Conservation (phyloP, 2,113 vertebrate species). For the Tenrec ecaudatus region DNA sequence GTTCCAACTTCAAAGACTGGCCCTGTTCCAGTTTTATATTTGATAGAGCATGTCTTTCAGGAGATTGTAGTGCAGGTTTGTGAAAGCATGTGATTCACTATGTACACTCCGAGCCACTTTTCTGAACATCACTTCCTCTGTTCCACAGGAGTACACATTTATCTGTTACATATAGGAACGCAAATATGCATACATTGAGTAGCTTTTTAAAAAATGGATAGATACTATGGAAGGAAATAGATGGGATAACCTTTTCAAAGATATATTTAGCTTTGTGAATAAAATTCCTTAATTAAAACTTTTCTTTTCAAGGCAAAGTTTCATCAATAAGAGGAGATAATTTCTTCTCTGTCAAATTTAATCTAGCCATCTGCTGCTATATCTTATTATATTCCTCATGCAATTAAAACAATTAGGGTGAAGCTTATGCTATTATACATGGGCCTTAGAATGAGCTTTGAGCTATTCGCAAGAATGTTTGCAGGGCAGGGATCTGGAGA, state of each 20-base stretch:
- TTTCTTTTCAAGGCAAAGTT: slow-evolving; percentile 79
- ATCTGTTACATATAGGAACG: background rate
- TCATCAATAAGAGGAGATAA: slow-evolving; percentile 76
- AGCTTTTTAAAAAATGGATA: background rate
- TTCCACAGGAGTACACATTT: slow-evolving; percentile 29
- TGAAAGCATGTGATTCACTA: background rate
- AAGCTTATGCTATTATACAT: slow-evolving; percentile 67
- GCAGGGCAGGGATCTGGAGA: slow-evolving; percentile 66
- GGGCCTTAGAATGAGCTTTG: slow-evolving; percentile 59
- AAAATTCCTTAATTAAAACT: slow-evolving; percentile 36
- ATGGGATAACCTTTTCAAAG: background rate
- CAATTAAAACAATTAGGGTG: slow-evolving; percentile 84
- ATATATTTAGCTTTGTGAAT: slow-evolving; percentile 45
- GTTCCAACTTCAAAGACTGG: background rate
- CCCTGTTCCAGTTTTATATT: background rate
- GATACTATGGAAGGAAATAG: background rate
- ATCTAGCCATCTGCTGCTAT: slow-evolving; percentile 89
- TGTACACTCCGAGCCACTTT: background rate
- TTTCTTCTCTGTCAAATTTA: slow-evolving; percentile 84
- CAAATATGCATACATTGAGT: slow-evolving; percentile 46
- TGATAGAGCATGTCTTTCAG: background rate
- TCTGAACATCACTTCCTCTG: background rate
- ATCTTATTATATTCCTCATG: slow-evolving; percentile 80
- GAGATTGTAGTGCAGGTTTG: background rate
- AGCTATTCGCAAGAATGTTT: slow-evolving; percentile 74